Base-by-base conservation (phyloP, 1,140 invertebrate genomes). In the Tetramorium parvispinum region DNA sequence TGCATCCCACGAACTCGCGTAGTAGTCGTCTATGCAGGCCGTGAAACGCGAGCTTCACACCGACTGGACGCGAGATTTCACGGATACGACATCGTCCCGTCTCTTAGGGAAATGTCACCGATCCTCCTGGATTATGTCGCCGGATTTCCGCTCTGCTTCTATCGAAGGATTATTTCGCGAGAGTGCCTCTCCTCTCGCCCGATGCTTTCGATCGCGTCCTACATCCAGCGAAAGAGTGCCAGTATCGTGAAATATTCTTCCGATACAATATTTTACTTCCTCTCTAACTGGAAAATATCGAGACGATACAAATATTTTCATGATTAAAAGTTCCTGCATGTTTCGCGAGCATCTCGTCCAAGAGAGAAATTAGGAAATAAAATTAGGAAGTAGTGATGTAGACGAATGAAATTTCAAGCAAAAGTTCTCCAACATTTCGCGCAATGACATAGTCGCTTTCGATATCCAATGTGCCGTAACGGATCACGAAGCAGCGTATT, bases 31-130 rank as follows among this genome's bases (percentile, higher is more conserved):
- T 24, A 18, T 79, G 24, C 46, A 4, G 21, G 77, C 77, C 63
- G 27, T 81, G 77, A 81, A 81, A 81, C 61, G 68, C 85, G 73
- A 75, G 88, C 77, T 87, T 87, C 71, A 79, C 85, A 61, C 65
- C 57, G 59, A 65, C 57, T 51, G 73, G 49, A 65, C 65, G 75
- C 65, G 77, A 63, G 85, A 89, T 89, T 87, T 89, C 88, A 83
- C 68, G 57, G 73, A 55, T 59, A 51, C 78, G 85, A 78, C 77
- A 75, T 43, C 61, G 37, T 24, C 24, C 32, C 66, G 37, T 86
- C 85, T 85, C 79, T 90, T 89, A 85, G 88, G 88, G 85, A 87
- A 90, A 90, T 90, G 51, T 66, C 51, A 66, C 32, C 68, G 61
- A 32, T 86, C 76, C 66, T 55, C 51, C 24, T 70, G 63, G 83